Percentiles rank a stretch among this genome's conserved stretches.
Conservation (phyloP, 2,797 vertebrate species). For the Sandelia bainsii region DNA sequence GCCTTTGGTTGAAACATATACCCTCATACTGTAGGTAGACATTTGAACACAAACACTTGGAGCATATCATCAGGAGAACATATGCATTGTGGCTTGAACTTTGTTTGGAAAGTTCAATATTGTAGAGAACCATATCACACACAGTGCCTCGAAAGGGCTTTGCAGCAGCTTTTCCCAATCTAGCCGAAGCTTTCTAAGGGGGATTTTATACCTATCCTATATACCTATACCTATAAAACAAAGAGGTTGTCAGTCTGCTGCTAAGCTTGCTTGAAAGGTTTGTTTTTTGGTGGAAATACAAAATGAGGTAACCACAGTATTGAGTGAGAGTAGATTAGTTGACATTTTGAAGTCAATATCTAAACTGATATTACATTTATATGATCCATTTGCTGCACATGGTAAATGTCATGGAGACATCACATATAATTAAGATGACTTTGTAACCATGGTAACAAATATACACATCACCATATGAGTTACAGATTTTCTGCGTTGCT, state of each 20-base stretch:
- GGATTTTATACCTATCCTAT: constrained; percentile 18
- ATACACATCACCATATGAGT: background rate
- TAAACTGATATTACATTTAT: constrained; percentile 7
- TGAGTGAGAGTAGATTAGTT: background rate
- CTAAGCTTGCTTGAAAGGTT: constrained; percentile 14
- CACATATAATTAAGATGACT: constrained; percentile 4
- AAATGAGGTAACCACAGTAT: background rate
- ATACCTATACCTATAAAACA: constrained; percentile 21
- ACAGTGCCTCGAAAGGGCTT: constrained; percentile 6
- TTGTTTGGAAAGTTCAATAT: background rate
- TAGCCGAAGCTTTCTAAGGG: background rate
- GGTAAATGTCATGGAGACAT: background rate
- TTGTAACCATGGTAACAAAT: constrained; percentile 1
- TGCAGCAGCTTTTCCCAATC: constrained; percentile 3
- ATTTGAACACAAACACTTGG: background rate
- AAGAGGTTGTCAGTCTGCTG: constrained; percentile 1
- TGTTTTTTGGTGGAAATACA: background rate
- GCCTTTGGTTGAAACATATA: background rate
- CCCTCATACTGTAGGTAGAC: background rate
- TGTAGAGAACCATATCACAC: background rate
- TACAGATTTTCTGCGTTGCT: background rate
- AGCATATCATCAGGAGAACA: background rate
- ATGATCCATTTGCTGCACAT: constrained; percentile 2
- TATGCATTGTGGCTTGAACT: background rate
- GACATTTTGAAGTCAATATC: constrained; percentile 9